Evolutionary conservation across 1,140 invertebrate species (phyloP).

Genomic region (Stenopsyche tienmushanensis): DNA sequence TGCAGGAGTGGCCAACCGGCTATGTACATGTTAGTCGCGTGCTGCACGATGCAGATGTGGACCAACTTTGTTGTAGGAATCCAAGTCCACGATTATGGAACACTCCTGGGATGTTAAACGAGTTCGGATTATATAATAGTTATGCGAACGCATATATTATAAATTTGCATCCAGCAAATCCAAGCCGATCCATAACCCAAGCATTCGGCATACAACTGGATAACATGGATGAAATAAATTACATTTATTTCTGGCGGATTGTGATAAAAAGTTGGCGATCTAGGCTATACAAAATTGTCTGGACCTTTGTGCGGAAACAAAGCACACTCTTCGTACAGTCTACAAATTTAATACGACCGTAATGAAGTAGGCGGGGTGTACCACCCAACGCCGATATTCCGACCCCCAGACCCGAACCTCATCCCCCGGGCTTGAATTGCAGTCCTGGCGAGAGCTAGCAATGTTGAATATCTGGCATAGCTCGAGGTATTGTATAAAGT

Average conservation of each 20-base stretch:
- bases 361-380: constrained; percentile 4
- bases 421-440: not conserved
- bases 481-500: not conserved
- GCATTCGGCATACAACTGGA: too few species aligned
- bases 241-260: not conserved
- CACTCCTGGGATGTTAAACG: too few species aligned
- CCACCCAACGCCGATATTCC: not conserved
- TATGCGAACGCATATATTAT: constrained; percentile 1
- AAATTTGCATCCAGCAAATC: too few species aligned
- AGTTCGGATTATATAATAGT: too few species aligned
- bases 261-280: constrained; percentile 2
- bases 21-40: too few species aligned
- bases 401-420: not conserved
- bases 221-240: not conserved
- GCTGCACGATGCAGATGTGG: too few species aligned
- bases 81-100: too few species aligned
- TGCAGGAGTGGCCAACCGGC: not conserved
- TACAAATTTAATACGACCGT: constrained; percentile 14
- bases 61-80: too few species aligned
- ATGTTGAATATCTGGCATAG: not conserved
- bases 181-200: too few species aligned
- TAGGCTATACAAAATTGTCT: not conserved
- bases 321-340: constrained; percentile 1
- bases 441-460: not conserved
- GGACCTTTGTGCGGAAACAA: constrained; percentile 11